Conservation (phyloP, 2,888 invertebrate genomes). For the Nemoura dubitans region DNA sequence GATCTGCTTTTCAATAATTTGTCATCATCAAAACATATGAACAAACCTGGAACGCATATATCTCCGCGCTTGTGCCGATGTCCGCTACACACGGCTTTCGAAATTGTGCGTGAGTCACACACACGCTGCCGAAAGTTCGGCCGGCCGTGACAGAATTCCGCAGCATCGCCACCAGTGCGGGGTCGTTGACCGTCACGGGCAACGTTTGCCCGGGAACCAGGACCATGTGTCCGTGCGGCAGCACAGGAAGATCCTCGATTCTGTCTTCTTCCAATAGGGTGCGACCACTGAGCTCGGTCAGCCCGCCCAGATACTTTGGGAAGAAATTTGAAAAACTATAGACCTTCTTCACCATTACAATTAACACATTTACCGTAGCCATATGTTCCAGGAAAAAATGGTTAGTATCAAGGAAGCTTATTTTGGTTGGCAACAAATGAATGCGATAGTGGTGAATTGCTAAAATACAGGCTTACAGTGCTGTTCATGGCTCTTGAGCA, state of each 20-base stretch:
- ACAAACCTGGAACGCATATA: slow-evolving; percentile 65
- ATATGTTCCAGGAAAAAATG: no score
- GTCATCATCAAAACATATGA: no score
- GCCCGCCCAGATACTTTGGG: slow-evolving; percentile 64
- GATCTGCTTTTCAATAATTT: not conserved
- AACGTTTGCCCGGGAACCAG: slow-evolving; percentile 82
- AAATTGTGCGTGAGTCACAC: slow-evolving; percentile 57
- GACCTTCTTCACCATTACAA: no score
- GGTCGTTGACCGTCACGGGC: slow-evolving; percentile 71
- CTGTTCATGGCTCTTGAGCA: no score
- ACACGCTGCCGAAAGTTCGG: slow-evolving; percentile 72
- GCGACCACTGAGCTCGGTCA: slow-evolving; percentile 72
- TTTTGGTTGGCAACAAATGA: no score
- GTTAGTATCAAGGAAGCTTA: no score
- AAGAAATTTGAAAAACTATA: slow-evolving; percentile 46
- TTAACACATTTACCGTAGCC: no score
- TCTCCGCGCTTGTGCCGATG: slow-evolving; percentile 71
- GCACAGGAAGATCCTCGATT: slow-evolving; percentile 65
- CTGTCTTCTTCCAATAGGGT: slow-evolving; percentile 69
- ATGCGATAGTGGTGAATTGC: no score
- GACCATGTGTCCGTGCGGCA: slow-evolving; percentile 70
- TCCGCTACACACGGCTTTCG: slow-evolving; percentile 30
- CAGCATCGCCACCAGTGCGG: slow-evolving; percentile 67
- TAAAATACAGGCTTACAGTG: no score
- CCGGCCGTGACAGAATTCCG: slow-evolving; percentile 67